Evolutionary conservation across 2,113 vertebrate species (phyloP).

Genomic region (Aldabrachelys gigantea): DNA sequence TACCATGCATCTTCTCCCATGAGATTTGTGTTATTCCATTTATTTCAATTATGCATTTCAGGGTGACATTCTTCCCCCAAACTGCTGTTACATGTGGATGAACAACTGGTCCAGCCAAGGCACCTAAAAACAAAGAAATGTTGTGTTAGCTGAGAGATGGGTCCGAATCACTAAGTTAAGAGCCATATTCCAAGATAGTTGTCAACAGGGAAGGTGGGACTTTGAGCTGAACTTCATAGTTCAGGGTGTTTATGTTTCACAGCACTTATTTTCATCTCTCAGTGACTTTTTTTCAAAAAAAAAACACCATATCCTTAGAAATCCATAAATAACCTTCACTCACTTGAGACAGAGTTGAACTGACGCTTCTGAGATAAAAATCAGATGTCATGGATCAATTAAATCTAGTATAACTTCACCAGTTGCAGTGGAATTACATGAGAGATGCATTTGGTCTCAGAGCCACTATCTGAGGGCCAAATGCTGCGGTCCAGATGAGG

Average conservation of each 20-base stretch:
- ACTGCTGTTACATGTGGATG: slow-evolving; percentile 88
- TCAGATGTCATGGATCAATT: background rate
- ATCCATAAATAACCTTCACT: no score
- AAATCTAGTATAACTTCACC: background rate
- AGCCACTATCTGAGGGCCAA: slow-evolving; percentile 23
- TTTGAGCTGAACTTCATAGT: no score
- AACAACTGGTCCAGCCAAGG: slow-evolving; percentile 89
- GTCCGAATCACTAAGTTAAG: no score
- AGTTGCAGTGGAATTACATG: background rate
- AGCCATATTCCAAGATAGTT: no score
- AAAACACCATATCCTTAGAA: no score
- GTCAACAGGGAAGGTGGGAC: background rate
- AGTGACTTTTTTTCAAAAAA: no score
- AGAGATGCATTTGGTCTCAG: background rate
- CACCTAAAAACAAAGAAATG: slow-evolving; percentile 78
- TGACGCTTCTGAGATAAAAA: no score
- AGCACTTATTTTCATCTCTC: no score
- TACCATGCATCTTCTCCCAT: slow-evolving; percentile 90
- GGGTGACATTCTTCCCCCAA: slow-evolving; percentile 92
- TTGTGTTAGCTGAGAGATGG: background rate
- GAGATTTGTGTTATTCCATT: slow-evolving; percentile 94
- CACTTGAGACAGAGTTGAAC: no score
- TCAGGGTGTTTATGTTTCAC: no score
- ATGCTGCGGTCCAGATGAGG: background rate
- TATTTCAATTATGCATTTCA: slow-evolving; percentile 91